Conservation (phyloP, 2,888 invertebrate genomes). For the Drosophila algonquin region DNA sequence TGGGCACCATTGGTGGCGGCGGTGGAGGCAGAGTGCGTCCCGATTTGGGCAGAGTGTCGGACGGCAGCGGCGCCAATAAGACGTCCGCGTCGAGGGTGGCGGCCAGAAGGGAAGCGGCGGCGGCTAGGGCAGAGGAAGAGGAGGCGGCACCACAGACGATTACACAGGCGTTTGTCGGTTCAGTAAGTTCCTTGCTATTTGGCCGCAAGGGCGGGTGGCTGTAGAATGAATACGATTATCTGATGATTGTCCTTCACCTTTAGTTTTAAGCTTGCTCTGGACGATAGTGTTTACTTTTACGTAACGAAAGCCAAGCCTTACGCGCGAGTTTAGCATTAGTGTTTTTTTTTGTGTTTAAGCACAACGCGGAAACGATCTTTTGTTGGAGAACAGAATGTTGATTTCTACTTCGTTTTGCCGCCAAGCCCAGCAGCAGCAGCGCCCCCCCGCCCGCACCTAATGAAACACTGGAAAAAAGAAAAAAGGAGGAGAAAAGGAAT, state of each 20-base stretch:
- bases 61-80: slow-evolving; percentile 72
- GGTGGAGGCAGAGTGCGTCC: slow-evolving; percentile 76
- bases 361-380: slow-evolving; percentile 33
- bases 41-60: slow-evolving; percentile 77
- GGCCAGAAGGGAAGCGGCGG: slow-evolving; percentile 71
- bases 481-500: slow-evolving; percentile 46
- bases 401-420: slow-evolving; percentile 24
- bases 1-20: slow-evolving; percentile 85
- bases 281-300: slow-evolving; percentile 45
- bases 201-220: slow-evolving; percentile 94
- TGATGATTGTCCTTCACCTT: slow-evolving; percentile 23
- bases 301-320: slow-evolving; percentile 15
- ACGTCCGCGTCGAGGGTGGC: slow-evolving; percentile 27
- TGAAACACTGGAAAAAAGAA: slow-evolving; percentile 55
- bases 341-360: slow-evolving; percentile 33
- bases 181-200: slow-evolving; percentile 91
- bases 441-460: slow-evolving; percentile 14
- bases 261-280: slow-evolving; percentile 32
- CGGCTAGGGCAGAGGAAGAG: slow-evolving; percentile 25
- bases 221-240: slow-evolving; percentile 81
- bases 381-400: slow-evolving; percentile 7
- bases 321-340: slow-evolving; percentile 14
- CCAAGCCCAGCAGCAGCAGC: slow-evolving; percentile 1
- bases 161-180: slow-evolving; percentile 87
- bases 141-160: slow-evolving; percentile 65